Conservation (phyloP, 2,113 vertebrate genomes). For the Falco punctatus region DNA sequence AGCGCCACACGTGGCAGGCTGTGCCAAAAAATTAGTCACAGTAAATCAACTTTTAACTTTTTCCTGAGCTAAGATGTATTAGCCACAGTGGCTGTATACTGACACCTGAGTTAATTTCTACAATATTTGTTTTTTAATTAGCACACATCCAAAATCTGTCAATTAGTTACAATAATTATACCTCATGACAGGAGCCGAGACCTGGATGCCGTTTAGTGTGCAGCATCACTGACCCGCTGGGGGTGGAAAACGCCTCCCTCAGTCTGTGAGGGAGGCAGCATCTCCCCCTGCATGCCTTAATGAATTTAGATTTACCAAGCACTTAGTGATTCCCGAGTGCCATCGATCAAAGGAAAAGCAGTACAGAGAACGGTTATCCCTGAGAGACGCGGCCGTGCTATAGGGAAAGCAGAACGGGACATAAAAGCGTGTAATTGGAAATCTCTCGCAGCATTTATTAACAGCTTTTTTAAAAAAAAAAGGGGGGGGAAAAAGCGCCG, state of each 20-base stretch:
- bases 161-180: neutral
- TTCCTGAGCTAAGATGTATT: neutral
- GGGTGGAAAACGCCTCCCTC: neutral
- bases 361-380: neutral
- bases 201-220: accelerated
- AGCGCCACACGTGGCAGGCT: accelerated
- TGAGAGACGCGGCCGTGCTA: accelerated
- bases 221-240: neutral
- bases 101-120: neutral
- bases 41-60: neutral
- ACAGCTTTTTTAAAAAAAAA: too few relatives aligned
- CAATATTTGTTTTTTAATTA: slow-evolving; percentile 7
- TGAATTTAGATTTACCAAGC: neutral
- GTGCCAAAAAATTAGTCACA: neutral
- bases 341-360: neutral
- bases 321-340: neutral
- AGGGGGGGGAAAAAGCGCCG: accelerated
- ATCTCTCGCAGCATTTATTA: accelerated
- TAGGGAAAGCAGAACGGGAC: neutral
- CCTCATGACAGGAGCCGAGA: accelerated
- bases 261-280: accelerated
- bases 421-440: accelerated
- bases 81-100: neutral
- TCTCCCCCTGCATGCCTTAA: neutral
- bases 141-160: neutral